Percentiles rank a stretch among this genome's conserved stretches.
Conservation (phyloP, 2,113 vertebrate species). For the Grus americana region DNA sequence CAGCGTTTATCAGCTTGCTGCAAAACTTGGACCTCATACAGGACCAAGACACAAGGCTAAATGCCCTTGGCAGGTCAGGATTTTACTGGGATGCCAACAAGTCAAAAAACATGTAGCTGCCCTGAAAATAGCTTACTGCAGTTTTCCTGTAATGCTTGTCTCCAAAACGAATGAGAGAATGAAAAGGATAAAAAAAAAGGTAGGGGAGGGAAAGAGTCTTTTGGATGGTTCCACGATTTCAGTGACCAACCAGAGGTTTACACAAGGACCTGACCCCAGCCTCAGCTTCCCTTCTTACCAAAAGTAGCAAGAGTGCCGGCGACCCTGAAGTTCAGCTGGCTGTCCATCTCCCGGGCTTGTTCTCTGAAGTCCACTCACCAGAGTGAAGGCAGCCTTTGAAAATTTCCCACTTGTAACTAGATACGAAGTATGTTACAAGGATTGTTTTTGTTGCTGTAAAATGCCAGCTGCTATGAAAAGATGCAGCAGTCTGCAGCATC, state of each 20-base stretch:
- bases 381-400: background rate
- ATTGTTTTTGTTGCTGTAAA: background rate
- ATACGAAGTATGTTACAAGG: background rate
- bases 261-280: background rate
- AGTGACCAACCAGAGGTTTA: background rate
- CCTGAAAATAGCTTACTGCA: background rate
- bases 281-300: background rate
- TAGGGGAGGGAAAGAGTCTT: background rate
- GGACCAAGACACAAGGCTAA: background rate
- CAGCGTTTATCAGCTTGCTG: background rate
- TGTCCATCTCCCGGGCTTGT: background rate
- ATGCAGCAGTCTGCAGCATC: background rate
- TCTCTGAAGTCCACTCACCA: background rate
- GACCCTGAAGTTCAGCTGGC: background rate
- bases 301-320: background rate
- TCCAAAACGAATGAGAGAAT: background rate
- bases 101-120: background rate
- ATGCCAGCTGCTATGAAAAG: background rate
- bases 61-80: background rate
- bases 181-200: background rate
- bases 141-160: background rate
- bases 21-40: background rate
- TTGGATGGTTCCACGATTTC: background rate
- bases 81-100: background rate
- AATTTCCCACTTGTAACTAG: background rate